Base-by-base conservation (phyloP, 37 sponge, comb jelly and placozoan genomes). In the Mnemiopsis leidyi region DNA sequence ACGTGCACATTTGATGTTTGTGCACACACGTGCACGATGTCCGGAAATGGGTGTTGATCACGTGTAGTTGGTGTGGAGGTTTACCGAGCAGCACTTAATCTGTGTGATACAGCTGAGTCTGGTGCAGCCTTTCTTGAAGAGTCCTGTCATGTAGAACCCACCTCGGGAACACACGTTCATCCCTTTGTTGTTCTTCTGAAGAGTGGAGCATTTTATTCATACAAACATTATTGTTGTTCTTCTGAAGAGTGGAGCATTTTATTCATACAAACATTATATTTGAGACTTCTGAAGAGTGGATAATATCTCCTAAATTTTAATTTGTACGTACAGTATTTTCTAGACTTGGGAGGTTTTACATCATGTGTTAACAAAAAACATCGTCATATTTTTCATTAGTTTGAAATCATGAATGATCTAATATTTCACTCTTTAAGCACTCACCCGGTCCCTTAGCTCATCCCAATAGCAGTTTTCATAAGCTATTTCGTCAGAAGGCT, bases 61-160 rank as follows among this genome's bases (percentile, higher is more conserved):
- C 23, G 90, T 85, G 90, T 85, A 85, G 90, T 85, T 85, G 90
- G 39, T 85, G 90, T 38, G 61, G 29, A 85, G 32, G 61, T 38
- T 85, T 0, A 85, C 90, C 29, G 90, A 85, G 29, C 90, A 85
- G 61, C 90, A 85, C 90, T 85, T 85, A 61, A 85, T 85, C 39
- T 38, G 21, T 0, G 29, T 85, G 90, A 85, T 85, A 61, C 90
- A 85, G 61, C 61, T 85, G 24, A 85, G 61, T 39, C 90, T 1
- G 48, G 40, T 85, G 61, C 90, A 85, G 90, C 61, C 40, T 29
- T 85, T 85, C 90, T 85, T 85, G 29, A 26, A 40, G 24, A 85
- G 33, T 33, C 90, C 90, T 9, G 90, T 40, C 61, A 85, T 38
- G 61, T 40, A 85, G 48, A 85, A 85, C 2, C 90, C 90, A 38